A percentile compares a stretch with the other conserved stretches of the same genome.
phyloP scores from a whole-genome alignment of 2,113 vertebrate genomes.

The Aspiorhynchus laticeps region DNA sequence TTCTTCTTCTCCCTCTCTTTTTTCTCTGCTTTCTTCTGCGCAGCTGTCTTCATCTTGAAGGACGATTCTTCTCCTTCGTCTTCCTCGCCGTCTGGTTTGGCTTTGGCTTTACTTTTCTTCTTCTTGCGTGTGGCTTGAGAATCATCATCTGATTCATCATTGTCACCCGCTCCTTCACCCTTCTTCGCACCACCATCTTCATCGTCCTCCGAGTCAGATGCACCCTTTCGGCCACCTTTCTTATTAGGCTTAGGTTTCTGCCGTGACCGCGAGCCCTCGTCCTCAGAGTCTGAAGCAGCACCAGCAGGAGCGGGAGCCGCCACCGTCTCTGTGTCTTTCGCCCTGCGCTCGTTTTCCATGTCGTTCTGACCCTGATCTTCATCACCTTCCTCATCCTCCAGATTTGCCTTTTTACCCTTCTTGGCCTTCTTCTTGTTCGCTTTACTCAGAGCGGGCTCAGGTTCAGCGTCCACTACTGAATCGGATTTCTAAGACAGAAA shows the following conservation, averaged over 20 bases:
- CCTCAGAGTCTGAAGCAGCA: constrained; percentile 77
- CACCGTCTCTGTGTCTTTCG: constrained; percentile 72
- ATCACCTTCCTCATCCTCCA: constrained; percentile 82
- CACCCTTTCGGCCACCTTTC: constrained; percentile 77
- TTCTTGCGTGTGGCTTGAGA: constrained; percentile 78
- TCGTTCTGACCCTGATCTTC: constrained; percentile 62
- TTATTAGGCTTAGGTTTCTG: constrained; percentile 79
- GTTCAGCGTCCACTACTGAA: constrained; percentile 72
- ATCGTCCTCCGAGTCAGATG: constrained; percentile 70
- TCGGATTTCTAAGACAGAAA: constrained; percentile 76
- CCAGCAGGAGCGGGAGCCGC: constrained; percentile 59
- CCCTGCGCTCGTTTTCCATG: constrained; percentile 71
- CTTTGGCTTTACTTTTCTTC: constrained; percentile 80
- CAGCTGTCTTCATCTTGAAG: constrained; percentile 94
- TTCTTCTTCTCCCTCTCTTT: constrained; percentile 95
- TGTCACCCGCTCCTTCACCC: constrained; percentile 13
- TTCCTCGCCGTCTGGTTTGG: constrained; percentile 71
- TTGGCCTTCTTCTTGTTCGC: constrained; percentile 94
- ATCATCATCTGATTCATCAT: constrained; percentile 72
- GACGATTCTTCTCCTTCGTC: constrained; percentile 79
- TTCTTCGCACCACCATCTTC: constrained; percentile 64
- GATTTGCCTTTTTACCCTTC: constrained; percentile 82
- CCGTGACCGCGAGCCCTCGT: constrained; percentile 71
- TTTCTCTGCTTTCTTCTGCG: constrained; percentile 98
- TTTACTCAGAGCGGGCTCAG: constrained; percentile 76